These are phyloP conservation scores for Xenops minutus DNA, from an alignment of 2,797 vertebrate genomes.

Conservation along the genomic window DNA sequence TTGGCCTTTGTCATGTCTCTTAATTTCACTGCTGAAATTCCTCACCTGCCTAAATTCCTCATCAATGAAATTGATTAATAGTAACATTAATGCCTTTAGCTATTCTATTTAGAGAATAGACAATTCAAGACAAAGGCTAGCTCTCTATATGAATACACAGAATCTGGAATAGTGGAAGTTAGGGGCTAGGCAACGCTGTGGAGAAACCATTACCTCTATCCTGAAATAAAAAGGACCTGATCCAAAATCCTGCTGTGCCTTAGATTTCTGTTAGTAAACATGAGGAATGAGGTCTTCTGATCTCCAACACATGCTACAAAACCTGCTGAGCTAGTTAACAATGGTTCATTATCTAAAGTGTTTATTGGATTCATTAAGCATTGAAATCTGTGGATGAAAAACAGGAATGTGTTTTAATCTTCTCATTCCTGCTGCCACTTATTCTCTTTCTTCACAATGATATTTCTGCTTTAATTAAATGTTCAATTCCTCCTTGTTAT, in stretches of 20 bases:
- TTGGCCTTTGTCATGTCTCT: neutral
- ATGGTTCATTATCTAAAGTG: neutral
- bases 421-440: neutral
- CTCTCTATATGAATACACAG: neutral
- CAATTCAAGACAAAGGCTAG: neutral
- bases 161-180: neutral
- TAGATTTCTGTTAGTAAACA: neutral
- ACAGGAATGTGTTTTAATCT: neutral
- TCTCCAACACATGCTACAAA: neutral
- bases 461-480: neutral
- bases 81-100: neutral
- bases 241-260: neutral
- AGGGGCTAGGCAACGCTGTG: neutral
- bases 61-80: neutral
- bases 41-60: neutral
- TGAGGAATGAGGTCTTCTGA: neutral
- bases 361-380: conserved; percentile 6
- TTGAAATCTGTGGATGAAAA: neutral
- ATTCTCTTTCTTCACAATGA: neutral
- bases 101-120: neutral
- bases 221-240: neutral
- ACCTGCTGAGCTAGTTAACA: neutral
- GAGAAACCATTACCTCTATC: neutral
- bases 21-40: neutral
- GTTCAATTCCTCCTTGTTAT: neutral